Percentiles rank a stretch among this genome's conserved stretches.
phyloP scores from a whole-genome alignment of 1,140 invertebrate species.

The Chionoecetes opilio region DNA sequence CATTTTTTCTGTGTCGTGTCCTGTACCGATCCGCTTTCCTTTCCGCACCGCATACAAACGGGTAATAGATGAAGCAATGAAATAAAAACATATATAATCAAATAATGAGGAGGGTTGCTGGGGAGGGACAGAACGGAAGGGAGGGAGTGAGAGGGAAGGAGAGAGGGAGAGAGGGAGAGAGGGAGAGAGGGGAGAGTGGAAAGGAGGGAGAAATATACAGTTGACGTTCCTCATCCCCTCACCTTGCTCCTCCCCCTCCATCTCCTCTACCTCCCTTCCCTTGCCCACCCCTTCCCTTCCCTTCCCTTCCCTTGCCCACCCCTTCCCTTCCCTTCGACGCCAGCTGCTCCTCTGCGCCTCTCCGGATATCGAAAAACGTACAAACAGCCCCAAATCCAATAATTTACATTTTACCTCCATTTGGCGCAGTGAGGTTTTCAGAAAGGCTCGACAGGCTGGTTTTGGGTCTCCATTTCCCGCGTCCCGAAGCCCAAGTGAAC shows the following conservation, averaged over 20 bases:
- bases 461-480: not conserved
- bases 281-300: not conserved
- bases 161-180: not conserved
- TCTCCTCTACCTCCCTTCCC: not conserved
- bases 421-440: conserved; percentile 9
- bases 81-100: not conserved
- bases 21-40: too few relatives aligned
- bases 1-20: too few relatives aligned
- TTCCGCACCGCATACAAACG: too few relatives aligned
- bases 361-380: conserved; percentile 79
- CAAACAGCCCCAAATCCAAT: conserved; percentile 79
- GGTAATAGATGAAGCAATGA: not conserved
- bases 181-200: not conserved
- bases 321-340: conserved; percentile 40
- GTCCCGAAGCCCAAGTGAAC: too few relatives aligned
- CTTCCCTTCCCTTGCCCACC: not conserved
- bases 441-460: not conserved
- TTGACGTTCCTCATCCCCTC: conserved; percentile 1
- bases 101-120: conserved; percentile 21
- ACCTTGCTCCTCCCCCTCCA: not conserved
- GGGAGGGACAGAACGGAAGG: too few relatives aligned
- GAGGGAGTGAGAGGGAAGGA: not conserved
- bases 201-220: not conserved
- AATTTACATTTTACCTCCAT: conserved; percentile 80
- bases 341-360: conserved; percentile 57